Base-by-base conservation (phyloP, 2,113 vertebrate species). In the Zosterops japonicus region DNA sequence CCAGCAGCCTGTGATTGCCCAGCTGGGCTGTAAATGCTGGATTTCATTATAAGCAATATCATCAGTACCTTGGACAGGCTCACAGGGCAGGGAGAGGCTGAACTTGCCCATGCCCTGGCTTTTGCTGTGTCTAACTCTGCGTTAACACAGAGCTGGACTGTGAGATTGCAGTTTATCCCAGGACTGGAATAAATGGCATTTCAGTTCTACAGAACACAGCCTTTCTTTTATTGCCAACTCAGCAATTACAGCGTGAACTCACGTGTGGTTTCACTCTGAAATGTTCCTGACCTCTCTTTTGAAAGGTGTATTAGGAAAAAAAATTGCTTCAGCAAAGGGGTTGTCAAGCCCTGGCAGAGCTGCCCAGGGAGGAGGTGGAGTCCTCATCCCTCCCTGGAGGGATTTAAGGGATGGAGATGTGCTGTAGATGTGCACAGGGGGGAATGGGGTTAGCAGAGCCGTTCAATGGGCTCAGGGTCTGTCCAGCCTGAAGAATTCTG, bases 1-100 rank as follows among this genome's bases (percentile, higher is more conserved):
- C 71, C 64, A 29, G 68, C 76, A 46, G 88, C 27, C 71, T 86
- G 61, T 90, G 82, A 84, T 94, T 92, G 76, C 69, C 42, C 49
- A 64, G 71, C 50, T 29, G 52, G 67, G 61, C 11, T 88, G 52
- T 59, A 68, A 82, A 79, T 74, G 19, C 27, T 86, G 75, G 56
- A 83, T 88, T 89, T 95, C 75, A 56, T 74, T 92, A 68, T 23
- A 41, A 88, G 87, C 46, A 63, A 18, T 64, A 67, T 24, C 70
- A 79, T 55, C 67, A 52, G 72, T 65, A 14, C 82, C 68, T 71
- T 65, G 18, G n/a, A 8, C 68, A 27, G 70, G 42, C 47, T 74
- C 53, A 47, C 56, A 81, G 25, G 52, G 50, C 47, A 84, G 53
- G 29, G 36, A 20, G 39, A 55, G n/a, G 9, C 12, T 21, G 47